These are phyloP conservation scores for Stomatorhinus walkeri DNA, from an alignment of 2,797 vertebrate species.

Conservation along the genomic window DNA sequence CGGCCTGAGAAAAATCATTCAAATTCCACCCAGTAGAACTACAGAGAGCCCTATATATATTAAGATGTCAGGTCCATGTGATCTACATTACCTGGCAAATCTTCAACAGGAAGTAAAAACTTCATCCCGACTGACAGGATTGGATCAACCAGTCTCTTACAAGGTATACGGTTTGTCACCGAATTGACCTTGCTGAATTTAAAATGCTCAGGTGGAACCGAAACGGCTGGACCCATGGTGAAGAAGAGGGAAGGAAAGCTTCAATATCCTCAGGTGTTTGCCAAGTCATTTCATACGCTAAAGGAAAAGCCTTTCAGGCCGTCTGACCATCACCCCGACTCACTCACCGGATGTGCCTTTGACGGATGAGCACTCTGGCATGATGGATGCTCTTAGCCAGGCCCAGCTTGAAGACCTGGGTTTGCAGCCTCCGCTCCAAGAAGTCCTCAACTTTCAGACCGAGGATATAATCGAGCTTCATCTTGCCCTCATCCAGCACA, in stretches of 20 bases:
- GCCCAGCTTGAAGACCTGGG: slow-evolving; percentile 89
- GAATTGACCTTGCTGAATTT: slow-evolving; percentile 82
- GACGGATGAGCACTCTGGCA: slow-evolving; percentile 84
- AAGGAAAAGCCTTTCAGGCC: background rate
- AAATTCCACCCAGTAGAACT: background rate
- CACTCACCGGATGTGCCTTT: slow-evolving; percentile 86
- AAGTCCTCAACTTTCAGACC: slow-evolving; percentile 94
- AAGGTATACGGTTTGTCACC: slow-evolving; percentile 87
- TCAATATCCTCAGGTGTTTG: slow-evolving; percentile 20
- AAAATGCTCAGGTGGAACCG: slow-evolving; percentile 38
- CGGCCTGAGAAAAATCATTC: slow-evolving; percentile 38
- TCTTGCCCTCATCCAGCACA: slow-evolving; percentile 89
- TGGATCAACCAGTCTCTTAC: slow-evolving; percentile 62
- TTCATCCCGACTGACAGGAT: slow-evolving; percentile 41
- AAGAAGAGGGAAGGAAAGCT: slow-evolving; percentile 53
- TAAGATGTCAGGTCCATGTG: background rate
- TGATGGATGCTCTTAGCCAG: slow-evolving; percentile 93
- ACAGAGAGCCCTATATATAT: background rate
- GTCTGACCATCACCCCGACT: background rate
- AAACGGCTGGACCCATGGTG: slow-evolving; percentile 46
- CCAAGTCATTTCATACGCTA: background rate
- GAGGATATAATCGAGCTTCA: slow-evolving; percentile 95
- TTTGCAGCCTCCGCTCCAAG: slow-evolving; percentile 85
- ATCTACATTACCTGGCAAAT: slow-evolving; percentile 52
- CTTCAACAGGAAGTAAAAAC: slow-evolving; percentile 27